These are phyloP conservation scores for Patiria miniata DNA, from an alignment of 35 echinoderm and acorn worm genomes.

Conservation along the genomic window DNA sequence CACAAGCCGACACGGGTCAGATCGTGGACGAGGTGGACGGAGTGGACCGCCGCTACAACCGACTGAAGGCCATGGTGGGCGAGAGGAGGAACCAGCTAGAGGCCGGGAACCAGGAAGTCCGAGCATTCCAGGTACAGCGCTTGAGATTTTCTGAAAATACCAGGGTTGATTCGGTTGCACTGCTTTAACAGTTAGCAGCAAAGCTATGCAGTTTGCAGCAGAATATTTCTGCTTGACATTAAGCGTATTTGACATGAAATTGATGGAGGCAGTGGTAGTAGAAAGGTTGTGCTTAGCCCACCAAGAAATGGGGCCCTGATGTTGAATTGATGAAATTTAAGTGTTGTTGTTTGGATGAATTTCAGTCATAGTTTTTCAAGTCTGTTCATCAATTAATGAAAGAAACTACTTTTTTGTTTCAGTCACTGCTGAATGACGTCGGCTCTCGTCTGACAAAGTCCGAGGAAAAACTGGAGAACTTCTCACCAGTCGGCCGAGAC, in stretches of 20 bases:
- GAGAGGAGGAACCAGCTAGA: conserved; percentile 79
- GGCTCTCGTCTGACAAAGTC: conserved; percentile 49
- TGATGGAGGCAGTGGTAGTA: no score
- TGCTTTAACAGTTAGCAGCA: no score
- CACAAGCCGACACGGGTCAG: conserved; percentile 68
- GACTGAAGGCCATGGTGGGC: conserved; percentile 74
- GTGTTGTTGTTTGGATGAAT: no score
- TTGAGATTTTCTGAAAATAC: conserved; percentile 16
- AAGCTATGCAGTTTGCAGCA: no score
- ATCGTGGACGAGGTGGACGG: conserved; percentile 92
- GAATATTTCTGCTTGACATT: no score
- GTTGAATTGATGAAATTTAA: no score
- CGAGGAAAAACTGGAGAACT: conserved; percentile 79
- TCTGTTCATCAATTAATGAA: no score
- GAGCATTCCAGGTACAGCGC: conserved; percentile 72
- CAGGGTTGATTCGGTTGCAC: no score
- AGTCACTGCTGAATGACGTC: conserved; percentile 81
- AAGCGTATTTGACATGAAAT: no score
- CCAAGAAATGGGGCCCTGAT: no score
- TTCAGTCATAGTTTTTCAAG: no score
- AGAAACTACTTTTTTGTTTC: not conserved
- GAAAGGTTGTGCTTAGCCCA: no score
- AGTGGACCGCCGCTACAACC: conserved; percentile 73
- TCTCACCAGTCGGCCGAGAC: conserved; percentile 78
- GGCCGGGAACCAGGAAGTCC: conserved; percentile 81